Evolutionary conservation across 1,140 invertebrate species (phyloP).

Genomic region (Papilio glaucus): DNA sequence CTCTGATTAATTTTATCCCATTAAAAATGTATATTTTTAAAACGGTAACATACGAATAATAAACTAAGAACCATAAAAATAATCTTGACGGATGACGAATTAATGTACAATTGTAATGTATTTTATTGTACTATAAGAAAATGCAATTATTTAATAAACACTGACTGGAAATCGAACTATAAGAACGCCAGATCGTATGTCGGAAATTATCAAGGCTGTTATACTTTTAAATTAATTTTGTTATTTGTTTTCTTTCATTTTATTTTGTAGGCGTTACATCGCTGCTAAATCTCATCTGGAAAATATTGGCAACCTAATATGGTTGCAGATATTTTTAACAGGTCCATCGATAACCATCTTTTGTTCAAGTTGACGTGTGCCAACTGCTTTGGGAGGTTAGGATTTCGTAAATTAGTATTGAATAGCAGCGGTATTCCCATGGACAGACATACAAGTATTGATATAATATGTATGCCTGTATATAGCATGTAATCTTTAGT

Average conservation of each 20-base stretch:
- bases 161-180: no score
- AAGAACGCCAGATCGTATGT: no score
- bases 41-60: neutral
- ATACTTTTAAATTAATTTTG: neutral
- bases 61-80: no score
- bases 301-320: conserved; percentile 8
- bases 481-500: no score
- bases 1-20: conserved; percentile 4
- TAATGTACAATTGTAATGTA: neutral
- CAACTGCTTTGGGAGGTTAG: no score
- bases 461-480: no score
- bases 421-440: no score
- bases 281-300: neutral
- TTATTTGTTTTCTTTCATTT: neutral
- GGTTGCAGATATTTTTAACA: neutral
- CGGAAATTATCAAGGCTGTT: neutral
- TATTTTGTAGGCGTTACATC: neutral
- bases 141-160: neutral
- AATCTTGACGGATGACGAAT: neutral
- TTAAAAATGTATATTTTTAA: neutral
- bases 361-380: no score
- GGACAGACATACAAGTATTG: no score
- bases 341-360: neutral
- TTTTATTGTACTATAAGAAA: neutral
- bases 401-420: no score